phyloP scores from a whole-genome alignment of 1,140 invertebrate species.

The Semibalanus balanoides region DNA sequence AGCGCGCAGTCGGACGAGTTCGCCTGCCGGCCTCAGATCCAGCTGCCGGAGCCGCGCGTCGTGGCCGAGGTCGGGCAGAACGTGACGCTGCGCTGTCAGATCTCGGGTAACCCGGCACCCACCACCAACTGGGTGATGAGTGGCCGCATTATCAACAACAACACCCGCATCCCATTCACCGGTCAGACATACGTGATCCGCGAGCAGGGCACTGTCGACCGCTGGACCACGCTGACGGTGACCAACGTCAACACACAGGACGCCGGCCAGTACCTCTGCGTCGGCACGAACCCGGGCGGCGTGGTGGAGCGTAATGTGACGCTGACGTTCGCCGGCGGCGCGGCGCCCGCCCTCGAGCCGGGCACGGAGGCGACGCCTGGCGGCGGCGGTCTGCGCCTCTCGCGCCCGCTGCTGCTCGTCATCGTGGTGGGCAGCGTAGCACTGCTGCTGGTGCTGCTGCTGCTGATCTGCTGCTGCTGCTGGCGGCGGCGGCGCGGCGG shows the following conservation, averaged over 20 bases:
- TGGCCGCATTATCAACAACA: constrained; percentile 44
- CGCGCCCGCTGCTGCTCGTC: constrained; percentile 42
- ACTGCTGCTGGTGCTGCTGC: constrained; percentile 21
- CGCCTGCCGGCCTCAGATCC: constrained; percentile 53
- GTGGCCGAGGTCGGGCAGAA: constrained; percentile 57
- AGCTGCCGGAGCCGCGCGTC: constrained; percentile 40
- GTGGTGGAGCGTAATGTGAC: constrained; percentile 49
- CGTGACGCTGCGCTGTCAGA: constrained; percentile 59
- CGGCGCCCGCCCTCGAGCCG: constrained; percentile 28
- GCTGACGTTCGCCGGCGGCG: constrained; percentile 47
- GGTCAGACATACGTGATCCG: constrained; percentile 19
- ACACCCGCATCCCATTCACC: constrained; percentile 17
- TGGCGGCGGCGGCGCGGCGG: constrained; percentile 5
- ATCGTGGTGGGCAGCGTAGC: constrained; percentile 37
- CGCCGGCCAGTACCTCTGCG: constrained; percentile 66
- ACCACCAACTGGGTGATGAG: constrained; percentile 62
- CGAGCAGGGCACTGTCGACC: constrained; percentile 29
- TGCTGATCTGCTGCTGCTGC: constrained; percentile 23
- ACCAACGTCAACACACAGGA: constrained; percentile 51
- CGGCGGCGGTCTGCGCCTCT: constrained; percentile 46
- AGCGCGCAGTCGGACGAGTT: constrained; percentile 48
- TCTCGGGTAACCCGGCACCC: constrained; percentile 66
- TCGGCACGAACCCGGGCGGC: constrained; percentile 57
- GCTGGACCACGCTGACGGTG: constrained; percentile 63
- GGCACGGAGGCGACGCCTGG: constrained; percentile 30